A percentile compares a stretch with the other conserved stretches of the same genome.
Evolutionary conservation across 2,888 invertebrate genomes (phyloP).

Genomic region (Phengaris arion): DNA sequence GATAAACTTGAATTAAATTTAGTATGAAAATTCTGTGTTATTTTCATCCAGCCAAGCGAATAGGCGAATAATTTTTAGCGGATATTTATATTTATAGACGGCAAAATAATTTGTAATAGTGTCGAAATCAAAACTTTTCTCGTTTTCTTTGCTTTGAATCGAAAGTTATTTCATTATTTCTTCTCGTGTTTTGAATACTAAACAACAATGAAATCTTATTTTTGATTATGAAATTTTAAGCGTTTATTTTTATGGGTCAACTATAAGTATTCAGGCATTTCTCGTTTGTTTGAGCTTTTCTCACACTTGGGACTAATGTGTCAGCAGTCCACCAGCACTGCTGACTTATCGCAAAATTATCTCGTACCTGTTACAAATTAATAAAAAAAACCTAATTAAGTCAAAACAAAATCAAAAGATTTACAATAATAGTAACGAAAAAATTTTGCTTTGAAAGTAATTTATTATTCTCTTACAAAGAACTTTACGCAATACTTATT

Average conservation of each 20-base stretch:
- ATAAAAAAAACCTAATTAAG: neutral
- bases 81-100: neutral
- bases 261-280: no score
- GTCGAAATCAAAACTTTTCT: slow-evolving; percentile 3
- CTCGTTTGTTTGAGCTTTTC: no score
- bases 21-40: no score
- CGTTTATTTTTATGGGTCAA: no score
- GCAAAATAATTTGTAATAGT: neutral
- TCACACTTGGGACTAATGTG: no score
- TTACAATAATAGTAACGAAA: neutral
- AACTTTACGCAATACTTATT: neutral
- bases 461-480: neutral
- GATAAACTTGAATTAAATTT: no score
- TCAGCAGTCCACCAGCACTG: no score
- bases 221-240: neutral
- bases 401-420: neutral
- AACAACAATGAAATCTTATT: neutral
- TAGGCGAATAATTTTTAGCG: neutral
- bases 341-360: no score
- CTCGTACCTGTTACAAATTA: neutral
- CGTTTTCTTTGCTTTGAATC: neutral
- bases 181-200: neutral
- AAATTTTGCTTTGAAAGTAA: neutral
- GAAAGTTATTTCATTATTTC: neutral
- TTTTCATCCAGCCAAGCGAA: neutral